phyloP scores from a whole-genome alignment of 1,140 invertebrate genomes.

The Ceratina calcarata region DNA sequence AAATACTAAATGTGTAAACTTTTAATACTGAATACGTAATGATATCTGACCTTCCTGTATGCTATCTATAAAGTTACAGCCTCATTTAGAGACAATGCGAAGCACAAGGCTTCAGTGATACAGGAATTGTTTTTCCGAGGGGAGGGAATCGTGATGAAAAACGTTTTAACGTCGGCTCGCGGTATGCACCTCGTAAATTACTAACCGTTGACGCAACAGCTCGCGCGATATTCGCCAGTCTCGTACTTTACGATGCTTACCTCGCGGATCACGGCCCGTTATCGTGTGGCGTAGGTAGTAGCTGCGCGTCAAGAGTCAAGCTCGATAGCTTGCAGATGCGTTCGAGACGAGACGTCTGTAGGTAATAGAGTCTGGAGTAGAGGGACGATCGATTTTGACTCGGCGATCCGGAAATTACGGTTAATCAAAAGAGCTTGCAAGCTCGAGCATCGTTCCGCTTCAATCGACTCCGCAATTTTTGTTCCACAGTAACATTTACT shows the following conservation, averaged over 20 bases:
- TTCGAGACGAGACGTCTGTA: background rate
- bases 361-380: background rate
- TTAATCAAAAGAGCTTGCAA: slow-evolving; percentile 55
- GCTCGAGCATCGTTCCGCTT: background rate
- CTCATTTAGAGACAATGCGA: background rate
- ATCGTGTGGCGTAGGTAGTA: background rate
- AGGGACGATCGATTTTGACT: slow-evolving; percentile 2
- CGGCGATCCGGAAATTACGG: slow-evolving; percentile 42
- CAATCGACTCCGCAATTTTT: background rate
- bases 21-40: no score
- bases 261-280: background rate
- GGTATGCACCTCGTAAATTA: background rate
- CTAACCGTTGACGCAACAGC: background rate
- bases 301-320: background rate
- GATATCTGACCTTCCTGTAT: no score
- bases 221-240: background rate
- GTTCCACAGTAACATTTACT: no score
- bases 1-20: no score
- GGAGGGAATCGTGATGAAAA: background rate
- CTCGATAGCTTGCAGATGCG: background rate
- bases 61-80: no score
- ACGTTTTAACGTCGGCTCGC: background rate
- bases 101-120: background rate
- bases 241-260: background rate
- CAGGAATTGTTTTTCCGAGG: background rate